phyloP scores from a whole-genome alignment of 2,797 vertebrate species.

The Darevskia nairensis region DNA sequence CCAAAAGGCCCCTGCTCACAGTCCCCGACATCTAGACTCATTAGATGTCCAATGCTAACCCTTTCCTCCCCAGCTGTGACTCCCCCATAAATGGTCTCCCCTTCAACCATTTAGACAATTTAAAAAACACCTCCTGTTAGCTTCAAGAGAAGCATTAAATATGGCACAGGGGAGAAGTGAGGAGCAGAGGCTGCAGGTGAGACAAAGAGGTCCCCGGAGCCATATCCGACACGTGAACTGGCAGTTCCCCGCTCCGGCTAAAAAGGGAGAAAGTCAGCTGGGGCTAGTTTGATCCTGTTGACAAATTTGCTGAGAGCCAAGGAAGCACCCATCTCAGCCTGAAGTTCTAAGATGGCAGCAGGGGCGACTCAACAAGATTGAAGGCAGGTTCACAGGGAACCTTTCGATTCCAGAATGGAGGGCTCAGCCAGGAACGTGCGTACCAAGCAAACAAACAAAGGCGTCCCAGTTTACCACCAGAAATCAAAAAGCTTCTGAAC shows the following conservation, averaged over 20 bases:
- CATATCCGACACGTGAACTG: too few relatives aligned
- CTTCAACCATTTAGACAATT: too few relatives aligned
- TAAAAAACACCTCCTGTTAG: too few relatives aligned
- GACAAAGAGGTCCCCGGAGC: neutral
- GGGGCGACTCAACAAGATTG: constrained; percentile 17
- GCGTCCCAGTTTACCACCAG: constrained; percentile 47
- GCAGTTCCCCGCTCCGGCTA: too few relatives aligned
- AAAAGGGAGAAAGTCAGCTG: neutral
- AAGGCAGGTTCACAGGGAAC: constrained; percentile 49
- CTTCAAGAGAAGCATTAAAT: neutral
- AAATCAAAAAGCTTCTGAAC: constrained; percentile 55
- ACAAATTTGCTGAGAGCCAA: neutral
- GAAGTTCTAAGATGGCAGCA: neutral
- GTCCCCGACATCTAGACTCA: too few relatives aligned
- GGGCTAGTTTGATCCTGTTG: neutral
- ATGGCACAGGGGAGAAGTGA: neutral
- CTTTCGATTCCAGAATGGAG: constrained; percentile 53
- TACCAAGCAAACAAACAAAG: neutral
- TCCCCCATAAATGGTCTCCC: too few relatives aligned
- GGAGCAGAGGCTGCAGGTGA: neutral
- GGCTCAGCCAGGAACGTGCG: neutral
- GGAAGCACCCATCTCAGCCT: neutral
- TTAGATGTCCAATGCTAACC: too few relatives aligned
- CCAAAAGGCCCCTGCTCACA: too few relatives aligned
- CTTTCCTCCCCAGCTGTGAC: too few relatives aligned